These are phyloP conservation scores for Hippocampus comes DNA, from an alignment of 2,113 vertebrate genomes.

Conservation along the genomic window DNA sequence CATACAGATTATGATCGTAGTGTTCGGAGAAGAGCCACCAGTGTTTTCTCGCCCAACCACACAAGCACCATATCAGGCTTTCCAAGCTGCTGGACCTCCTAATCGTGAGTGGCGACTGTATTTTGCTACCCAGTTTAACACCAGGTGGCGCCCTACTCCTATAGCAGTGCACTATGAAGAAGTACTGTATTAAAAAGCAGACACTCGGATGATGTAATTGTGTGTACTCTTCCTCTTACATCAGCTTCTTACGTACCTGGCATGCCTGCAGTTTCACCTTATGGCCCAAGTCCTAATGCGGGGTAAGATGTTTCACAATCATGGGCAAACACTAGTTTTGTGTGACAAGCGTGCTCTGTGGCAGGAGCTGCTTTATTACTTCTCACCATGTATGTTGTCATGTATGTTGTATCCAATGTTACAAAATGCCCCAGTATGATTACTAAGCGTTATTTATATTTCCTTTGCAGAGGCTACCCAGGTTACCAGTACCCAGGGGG, in stretches of 20 bases:
- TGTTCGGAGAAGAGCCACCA: conserved; percentile 96
- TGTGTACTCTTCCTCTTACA: conserved; percentile 38
- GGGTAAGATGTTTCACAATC: conserved; percentile 73
- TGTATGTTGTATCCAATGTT: neutral
- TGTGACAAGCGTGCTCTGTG: neutral
- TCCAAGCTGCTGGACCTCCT: conserved; percentile 90
- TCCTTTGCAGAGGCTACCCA: conserved; percentile 79
- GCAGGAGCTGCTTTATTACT: neutral
- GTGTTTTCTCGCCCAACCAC: conserved; percentile 91
- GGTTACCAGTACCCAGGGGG: conserved; percentile 83
- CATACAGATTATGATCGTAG: conserved; percentile 98
- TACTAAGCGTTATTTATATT: neutral
- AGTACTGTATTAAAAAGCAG: neutral
- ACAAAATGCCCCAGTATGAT: neutral
- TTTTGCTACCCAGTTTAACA: neutral
- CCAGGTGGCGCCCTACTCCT: conserved; percentile 55
- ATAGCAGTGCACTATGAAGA: neutral
- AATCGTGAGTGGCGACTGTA: conserved; percentile 78
- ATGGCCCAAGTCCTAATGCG: conserved; percentile 82
- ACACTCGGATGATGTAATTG: conserved; percentile 3
- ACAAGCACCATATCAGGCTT: conserved; percentile 84
- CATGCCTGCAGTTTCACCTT: conserved; percentile 84
- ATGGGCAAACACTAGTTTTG: neutral
- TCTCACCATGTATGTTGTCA: neutral
- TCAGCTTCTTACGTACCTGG: conserved; percentile 91